Base-by-base conservation (phyloP, 2,888 invertebrate genomes). In the Marronus borbonicus region DNA sequence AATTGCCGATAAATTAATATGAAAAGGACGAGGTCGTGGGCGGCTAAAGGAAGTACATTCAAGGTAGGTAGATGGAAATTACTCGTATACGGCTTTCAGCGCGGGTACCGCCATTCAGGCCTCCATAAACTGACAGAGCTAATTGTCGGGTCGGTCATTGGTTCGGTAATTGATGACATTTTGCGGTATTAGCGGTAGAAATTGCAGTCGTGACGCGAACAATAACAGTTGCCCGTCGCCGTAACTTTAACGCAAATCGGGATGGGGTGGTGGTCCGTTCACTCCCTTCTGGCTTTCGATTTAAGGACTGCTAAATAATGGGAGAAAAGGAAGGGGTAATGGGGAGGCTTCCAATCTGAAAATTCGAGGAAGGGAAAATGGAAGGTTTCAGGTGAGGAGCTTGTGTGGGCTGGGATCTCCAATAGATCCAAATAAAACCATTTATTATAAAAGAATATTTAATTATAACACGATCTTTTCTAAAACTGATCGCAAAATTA, bases 111-210 rank as follows among this genome's bases (percentile, higher is more conserved):
- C 72, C 44, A 74, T 74, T 74, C 60, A 20, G 24, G 20, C 28
- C 44, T 60, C 76, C 31, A 76, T 76, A 76, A 76, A 76, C 66
- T 66, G 68, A 66, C 76, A 76, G 66, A 44, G 55, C 68, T 76
- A 76, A 68, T 76, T 68, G 76, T 39, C 55, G 76, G 66, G 66
- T 66, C 64, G 50, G 58, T 66, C 66, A 76, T 76, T 68, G 76
- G 55, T 58, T 39, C 39, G 58, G 76, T 66, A 76, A 76, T 76
- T 76, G 76, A 76, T 76, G 66, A 58, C 76, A 68, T 68, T 76
- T 76, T 74, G 60, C 72, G 60, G 60, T 74, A 60, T 74, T 60
- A 74, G 72, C 72, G 39, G 72, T 74, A 74, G 72, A 74, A 60
- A 74, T 74, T 74, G 72, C 60, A 74, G 72, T 28, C 60, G 39